These are phyloP conservation scores for Raja brachyura DNA, from an alignment of 2,113 vertebrate species.

Conservation along the genomic window DNA sequence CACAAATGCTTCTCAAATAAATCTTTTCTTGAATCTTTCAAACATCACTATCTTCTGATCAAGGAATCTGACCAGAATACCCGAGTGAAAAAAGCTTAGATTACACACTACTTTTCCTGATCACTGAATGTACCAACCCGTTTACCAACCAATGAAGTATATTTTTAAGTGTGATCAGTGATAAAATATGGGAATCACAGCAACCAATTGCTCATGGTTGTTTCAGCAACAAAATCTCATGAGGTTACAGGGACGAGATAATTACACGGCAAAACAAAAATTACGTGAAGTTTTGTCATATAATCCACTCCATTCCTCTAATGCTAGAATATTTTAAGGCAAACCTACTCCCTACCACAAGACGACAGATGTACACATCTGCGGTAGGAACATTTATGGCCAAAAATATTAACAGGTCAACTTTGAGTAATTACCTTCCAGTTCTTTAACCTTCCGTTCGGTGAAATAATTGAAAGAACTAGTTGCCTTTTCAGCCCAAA, in stretches of 20 bases:
- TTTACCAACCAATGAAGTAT: background rate
- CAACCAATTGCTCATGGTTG: too few relatives aligned
- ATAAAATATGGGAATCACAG: too few relatives aligned
- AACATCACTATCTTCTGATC: background rate
- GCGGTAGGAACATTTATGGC: background rate
- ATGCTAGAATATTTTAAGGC: too few relatives aligned
- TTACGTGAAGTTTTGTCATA: background rate
- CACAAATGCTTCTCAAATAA: too few relatives aligned
- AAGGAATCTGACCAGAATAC: background rate
- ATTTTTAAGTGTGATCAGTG: too few relatives aligned
- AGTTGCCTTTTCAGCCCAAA: conserved; percentile 68
- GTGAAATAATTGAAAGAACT: conserved; percentile 43
- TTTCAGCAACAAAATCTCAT: background rate
- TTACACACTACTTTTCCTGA: background rate
- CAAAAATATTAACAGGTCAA: background rate
- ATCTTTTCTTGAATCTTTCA: too few relatives aligned
- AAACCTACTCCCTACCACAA: too few relatives aligned
- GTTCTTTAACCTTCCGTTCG: conserved; percentile 56
- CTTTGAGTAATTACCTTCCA: conserved; percentile 63
- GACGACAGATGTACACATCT: too few relatives aligned
- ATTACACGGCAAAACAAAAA: background rate
- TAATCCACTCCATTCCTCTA: background rate
- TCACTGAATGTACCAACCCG: background rate
- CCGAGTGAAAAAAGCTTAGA: background rate
- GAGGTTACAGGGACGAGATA: background rate